Percentiles rank a stretch among this genome's conserved stretches.
Conservation (phyloP, 1,140 invertebrate genomes). For the Dreissena polymorpha region DNA sequence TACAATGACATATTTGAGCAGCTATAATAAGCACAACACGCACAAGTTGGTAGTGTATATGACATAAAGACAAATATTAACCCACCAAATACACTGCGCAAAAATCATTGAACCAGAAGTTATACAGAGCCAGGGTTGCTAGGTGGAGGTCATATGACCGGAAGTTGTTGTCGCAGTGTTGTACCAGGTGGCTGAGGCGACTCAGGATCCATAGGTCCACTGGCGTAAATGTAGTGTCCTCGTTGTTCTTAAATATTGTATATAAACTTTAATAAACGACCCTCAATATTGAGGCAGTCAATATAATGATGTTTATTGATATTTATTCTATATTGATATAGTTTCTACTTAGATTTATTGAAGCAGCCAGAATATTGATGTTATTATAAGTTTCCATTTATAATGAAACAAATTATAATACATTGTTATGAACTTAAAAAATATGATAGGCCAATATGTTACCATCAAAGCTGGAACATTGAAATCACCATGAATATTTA, state of each 20-base stretch:
- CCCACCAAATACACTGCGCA: slow-evolving; percentile 79
- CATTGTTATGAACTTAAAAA: too few species aligned
- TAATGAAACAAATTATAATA: too few species aligned
- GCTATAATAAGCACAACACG: too few species aligned
- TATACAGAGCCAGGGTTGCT: slow-evolving; percentile 68
- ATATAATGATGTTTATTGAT: not conserved
- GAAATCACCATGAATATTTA: too few species aligned
- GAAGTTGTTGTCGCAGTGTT: slow-evolving; percentile 70
- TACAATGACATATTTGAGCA: too few species aligned
- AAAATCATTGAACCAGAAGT: slow-evolving; percentile 77
- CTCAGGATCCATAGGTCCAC: slow-evolving; percentile 77
- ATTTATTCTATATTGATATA: not conserved
- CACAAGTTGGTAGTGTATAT: not conserved
- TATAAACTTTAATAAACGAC: not conserved
- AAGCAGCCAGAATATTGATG: not conserved
- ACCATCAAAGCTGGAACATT: too few species aligned
- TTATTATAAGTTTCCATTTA: not conserved
- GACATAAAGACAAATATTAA: slow-evolving; percentile 3
- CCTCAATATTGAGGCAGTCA: not conserved
- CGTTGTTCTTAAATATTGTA: not conserved
- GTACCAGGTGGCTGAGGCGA: slow-evolving; percentile 68
- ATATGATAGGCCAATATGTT: too few species aligned
- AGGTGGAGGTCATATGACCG: slow-evolving; percentile 69
- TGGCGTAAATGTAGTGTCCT: not conserved
- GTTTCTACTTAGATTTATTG: not conserved